Evolutionary conservation across 2,888 invertebrate genomes (phyloP), one percentile per base, ranked within the genome.

Genomic region (Dicyrtoma fusca): DNA sequence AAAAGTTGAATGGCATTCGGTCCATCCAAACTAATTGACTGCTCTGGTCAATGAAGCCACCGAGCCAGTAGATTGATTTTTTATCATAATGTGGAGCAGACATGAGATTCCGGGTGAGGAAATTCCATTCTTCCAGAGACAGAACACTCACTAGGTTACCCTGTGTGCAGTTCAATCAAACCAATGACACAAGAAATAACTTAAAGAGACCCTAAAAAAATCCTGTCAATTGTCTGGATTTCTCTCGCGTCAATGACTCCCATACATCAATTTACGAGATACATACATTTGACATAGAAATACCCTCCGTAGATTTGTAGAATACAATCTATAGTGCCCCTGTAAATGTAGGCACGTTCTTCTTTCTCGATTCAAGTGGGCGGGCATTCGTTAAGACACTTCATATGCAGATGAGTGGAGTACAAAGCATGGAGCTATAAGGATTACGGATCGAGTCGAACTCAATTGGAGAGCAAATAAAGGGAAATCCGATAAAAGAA

Each of bases 31-130:
- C 85, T 87, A 88, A 68, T 84, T 84, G 72, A 83, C 82, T 73
- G 74, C 73, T 62, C 68, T 75, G 65, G 78, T 75, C 76, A 74
- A 75, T 74, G 75, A 74, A 79, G 84, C 88, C 90, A 0, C 91
- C 91, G 21, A 91, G 85, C 92, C 91, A 92, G 85, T 91, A 91
- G 71, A 90, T 86, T 1, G 89, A 86, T 75, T 89, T 89, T 74
- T 90, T 89, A 82, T 89, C 88, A 84, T 91, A 91, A 80, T 91
- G 91, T 63, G 87, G 86, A 81, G 88, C 88, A 82, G 88, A 88
- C 53, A 91, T 85, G 73, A 92, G 89, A 75, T 88, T 89, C 14
- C 88, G 85, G 6, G 89, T 88, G 21, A 92, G 86, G 82, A 91
- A 91, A 69, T 87, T 86, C 80, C 90, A 89, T 82, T 92, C 91